Base-by-base conservation (phyloP, 2,888 invertebrate genomes). In the Drosophila histrio region DNA sequence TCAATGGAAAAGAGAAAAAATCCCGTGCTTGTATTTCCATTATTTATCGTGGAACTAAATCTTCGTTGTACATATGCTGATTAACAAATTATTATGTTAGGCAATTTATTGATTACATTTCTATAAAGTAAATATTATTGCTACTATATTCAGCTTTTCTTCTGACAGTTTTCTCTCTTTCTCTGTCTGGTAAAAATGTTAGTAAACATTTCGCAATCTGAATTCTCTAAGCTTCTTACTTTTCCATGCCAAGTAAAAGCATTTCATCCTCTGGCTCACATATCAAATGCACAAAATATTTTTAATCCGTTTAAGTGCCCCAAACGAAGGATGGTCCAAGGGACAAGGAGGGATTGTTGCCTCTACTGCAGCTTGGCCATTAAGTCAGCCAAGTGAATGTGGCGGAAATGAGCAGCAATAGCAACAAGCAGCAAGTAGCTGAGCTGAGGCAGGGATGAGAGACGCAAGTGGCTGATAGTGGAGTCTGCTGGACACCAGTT, bases 221-320 rank as follows among this genome's bases (percentile, higher is more conserved):
- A 74, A 74, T 67, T 32, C 58, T 59, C 15, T 15, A 46, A 54
- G 21, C 26, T 53, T 47, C 38, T 38, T 38, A 17, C 4, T 26
- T 17, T 28, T 43, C 13, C 13, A 36, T 17, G 22, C 36, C 46
- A 47, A 63, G 54, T 73, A 63, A 74, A 69, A 79, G 72, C 73
- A 72, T 80, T 87, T 72, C 64, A 54, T 60, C 47, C 56, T 57
- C 72, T 60, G 54, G 56, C 69, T 65, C 81, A 77, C 88, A 88
- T 80, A 88, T 86, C 81, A 77, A 83, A 86, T 79, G 87, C 72
- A 83, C 74, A 79, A 88, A 89, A 89, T 87, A 89, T 89, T 83
- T 87, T 89, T 87, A 89, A 87, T 87, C 86, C 89, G 81, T 88
- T 89, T 88, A 89, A 88, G 88, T 87, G 85, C 76, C 87, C 50